Evolutionary conservation across 2,888 invertebrate genomes (phyloP), one percentile per base, ranked within the genome.

Genomic region (Pomacea canaliculata): DNA sequence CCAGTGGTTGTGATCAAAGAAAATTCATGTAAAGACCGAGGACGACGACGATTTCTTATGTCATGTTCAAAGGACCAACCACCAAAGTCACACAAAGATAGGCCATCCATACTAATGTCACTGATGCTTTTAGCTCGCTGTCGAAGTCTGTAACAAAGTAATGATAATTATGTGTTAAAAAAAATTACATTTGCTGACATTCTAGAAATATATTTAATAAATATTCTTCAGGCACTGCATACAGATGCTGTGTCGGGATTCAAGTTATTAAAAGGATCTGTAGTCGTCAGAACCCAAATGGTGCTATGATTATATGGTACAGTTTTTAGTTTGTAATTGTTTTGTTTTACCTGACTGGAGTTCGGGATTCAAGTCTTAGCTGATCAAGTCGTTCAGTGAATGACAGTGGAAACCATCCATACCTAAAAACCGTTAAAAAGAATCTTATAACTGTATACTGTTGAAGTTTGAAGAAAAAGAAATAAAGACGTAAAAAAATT

Each of bases 321-420:
- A 13, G 51, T 16, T 56, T 10, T 13, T 10, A 56, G 16, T 10
- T 56, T 13, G 16, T 56, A 56, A 10, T 13, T 56, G 10, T 56
- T 56, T 56, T 59, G 13, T 71, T 37, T 37, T 48, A 74, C 74
- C 74, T 69, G 68, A 74, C 69, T 16, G 74, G 74, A 23, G 77
- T 73, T 48, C 73, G 77, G 13, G 68, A 71, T 51, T 66, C 73
- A 27, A 72, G 66, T 23, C 62, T 65, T 71, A n/a, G 67, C 67
- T 77, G 68, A 1, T 74, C 76, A 94, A 92, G 71, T 94, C 92
- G 92, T 91, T 97, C 97, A 56, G 97, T 97, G 88, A 97, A 97
- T n/a, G 97, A 97, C 80, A 97, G 92, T 1, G 97, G 97, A 91
- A 97, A 97, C 97, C 97, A 97, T 59, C 97, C 97, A 79, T 83